Base-by-base conservation (phyloP, 1,140 invertebrate species). In the Tetramorium simillimum region DNA sequence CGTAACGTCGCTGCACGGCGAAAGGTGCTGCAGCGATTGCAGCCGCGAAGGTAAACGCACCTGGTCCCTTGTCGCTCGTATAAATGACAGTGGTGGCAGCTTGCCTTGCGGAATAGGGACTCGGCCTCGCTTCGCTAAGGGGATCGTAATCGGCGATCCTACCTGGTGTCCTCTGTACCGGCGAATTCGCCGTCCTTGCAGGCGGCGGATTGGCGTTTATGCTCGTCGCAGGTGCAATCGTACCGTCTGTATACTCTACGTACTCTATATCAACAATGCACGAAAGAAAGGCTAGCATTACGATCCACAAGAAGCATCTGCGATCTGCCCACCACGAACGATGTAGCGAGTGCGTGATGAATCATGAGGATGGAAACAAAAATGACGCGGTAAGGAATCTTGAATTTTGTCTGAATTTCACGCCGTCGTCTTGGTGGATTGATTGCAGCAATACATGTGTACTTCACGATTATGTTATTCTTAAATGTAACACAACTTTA, bases 61-160 rank as follows among this genome's bases (percentile, higher is more conserved):
- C 96, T 93, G 96, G 94, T 69, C 96, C 97, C 89, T 96, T 96
- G 92, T 97, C 97, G 63, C 97, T 98, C 86, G 97, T 98, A 94
- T 98, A 99, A 92, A 99, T 98, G 86, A 98, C 96, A 56, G 98
- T 98, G 37, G 96, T 96, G 3, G 97, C 96, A 46, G 96, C 96
- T 92, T 97, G 97, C 91, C 97, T 96, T 85, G 97, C 96, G 2
- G 97, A 97, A 93, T 98, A 97, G 0, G 97, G 97, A 84, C 97
- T 96, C n/a, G 97, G 97, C 53, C 96, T 93, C 51, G 94, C 96
- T 90, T 97, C 97, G 89, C 96, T 97, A 84, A 97, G 92, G 9
- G 97, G 97, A 95, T 98, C 97, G 92, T 98, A 98, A 93, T 98
- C 97, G 67, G 97, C 97, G 86, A 98, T 98, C 94, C 97, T 97